phyloP scores from a whole-genome alignment of 2,113 vertebrate species.

The Oreochromis tanganicae region DNA sequence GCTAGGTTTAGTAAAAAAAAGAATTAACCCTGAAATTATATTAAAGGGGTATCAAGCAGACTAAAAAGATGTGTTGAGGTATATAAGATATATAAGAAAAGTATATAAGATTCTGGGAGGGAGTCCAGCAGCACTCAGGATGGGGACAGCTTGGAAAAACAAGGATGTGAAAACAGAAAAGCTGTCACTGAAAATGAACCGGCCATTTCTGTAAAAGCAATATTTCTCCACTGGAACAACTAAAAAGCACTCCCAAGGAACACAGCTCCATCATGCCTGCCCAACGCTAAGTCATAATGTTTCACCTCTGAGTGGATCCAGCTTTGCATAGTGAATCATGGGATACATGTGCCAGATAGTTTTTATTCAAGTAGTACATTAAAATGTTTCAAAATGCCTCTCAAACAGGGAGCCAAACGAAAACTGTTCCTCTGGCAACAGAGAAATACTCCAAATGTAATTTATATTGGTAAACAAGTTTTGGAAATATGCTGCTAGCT shows the following conservation, averaged over 20 bases:
- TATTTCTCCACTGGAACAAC: not conserved
- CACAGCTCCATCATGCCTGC: not conserved
- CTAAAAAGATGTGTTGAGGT: not conserved
- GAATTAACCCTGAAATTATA: not conserved
- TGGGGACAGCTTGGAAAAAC: not conserved
- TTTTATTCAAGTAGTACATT: not conserved
- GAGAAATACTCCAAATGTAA: not conserved
- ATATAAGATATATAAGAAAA: not conserved
- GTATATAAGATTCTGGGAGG: not conserved
- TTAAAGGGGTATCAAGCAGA: rapidly evolving
- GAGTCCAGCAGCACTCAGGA: not conserved
- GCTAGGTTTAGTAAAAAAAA: not conserved
- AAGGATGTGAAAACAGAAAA: not conserved
- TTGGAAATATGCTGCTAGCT: not conserved
- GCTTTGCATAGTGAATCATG: not conserved
- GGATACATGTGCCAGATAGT: not conserved
- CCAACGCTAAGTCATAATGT: not conserved
- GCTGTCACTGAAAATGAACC: not conserved
- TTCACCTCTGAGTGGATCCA: not conserved
- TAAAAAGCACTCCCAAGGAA: not conserved
- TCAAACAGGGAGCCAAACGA: not conserved
- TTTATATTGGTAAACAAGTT: not conserved
- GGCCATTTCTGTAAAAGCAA: not conserved
- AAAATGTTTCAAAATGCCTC: not conserved
- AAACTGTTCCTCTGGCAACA: not conserved